phyloP scores from a whole-genome alignment of 2,113 vertebrate species.

The Polypterus bichir region DNA sequence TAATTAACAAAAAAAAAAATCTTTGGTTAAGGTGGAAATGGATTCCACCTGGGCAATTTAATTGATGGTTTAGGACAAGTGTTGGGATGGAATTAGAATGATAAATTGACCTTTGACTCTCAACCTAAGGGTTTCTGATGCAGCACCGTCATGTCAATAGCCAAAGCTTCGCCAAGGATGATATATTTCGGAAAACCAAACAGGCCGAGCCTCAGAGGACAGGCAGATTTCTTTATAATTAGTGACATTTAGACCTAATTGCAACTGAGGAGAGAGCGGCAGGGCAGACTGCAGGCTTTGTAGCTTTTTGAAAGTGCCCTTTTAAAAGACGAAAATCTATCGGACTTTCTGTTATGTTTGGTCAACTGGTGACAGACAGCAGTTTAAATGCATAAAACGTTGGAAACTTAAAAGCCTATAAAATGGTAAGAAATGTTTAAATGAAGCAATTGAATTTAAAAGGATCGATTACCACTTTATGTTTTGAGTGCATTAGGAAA shows the following conservation, averaged over 20 bases:
- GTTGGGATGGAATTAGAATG: conserved; percentile 49
- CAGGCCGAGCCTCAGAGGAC: conserved; percentile 33
- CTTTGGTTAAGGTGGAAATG: conserved; percentile 28
- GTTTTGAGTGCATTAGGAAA: no score
- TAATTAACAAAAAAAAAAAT: conserved; percentile 50
- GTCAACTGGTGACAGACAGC: no score
- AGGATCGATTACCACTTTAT: no score
- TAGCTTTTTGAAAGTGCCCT: no score
- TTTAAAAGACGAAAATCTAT: no score
- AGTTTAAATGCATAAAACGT: no score
- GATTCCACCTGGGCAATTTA: conserved; percentile 38
- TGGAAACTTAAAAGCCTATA: no score
- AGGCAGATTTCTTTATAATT: conserved; percentile 40
- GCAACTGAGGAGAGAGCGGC: conserved; percentile 22
- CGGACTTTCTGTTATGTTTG: no score
- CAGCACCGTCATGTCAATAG: conserved; percentile 59
- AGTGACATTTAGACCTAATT: conserved; percentile 62
- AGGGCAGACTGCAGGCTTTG: no score
- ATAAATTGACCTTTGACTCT: conserved; percentile 56
- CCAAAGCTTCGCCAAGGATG: conserved; percentile 29
- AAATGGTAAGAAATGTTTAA: no score
- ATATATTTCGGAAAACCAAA: conserved; percentile 28
- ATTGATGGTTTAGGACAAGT: conserved; percentile 35
- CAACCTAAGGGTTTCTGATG: conserved; percentile 60
- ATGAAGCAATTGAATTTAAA: no score